Evolutionary conservation across 2,888 invertebrate species (phyloP).

Genomic region (Noctuana brunneofusca): DNA sequence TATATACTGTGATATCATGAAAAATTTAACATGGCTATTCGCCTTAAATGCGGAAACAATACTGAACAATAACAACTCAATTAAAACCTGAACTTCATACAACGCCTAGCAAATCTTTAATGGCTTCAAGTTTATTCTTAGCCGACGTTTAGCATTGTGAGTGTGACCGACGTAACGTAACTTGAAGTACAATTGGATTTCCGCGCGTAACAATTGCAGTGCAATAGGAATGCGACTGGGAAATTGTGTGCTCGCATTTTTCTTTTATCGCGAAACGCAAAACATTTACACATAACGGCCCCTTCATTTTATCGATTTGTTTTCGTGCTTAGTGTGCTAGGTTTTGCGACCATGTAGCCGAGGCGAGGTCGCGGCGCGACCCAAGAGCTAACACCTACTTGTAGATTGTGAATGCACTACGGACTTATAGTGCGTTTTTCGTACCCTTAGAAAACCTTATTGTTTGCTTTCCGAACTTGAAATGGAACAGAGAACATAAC

Average conservation of each 20-base stretch:
- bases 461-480: neutral
- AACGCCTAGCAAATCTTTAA: constrained; percentile 9
- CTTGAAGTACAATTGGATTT: constrained; percentile 24
- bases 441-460: neutral
- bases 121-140: constrained; percentile 23
- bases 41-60: neutral
- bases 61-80: constrained; percentile 4
- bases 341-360: neutral
- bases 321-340: neutral
- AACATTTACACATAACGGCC: neutral
- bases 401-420: neutral
- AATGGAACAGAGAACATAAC: neutral
- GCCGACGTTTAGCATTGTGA: constrained; percentile 7
- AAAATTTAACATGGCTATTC: neutral
- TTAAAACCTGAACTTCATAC: constrained; percentile 1
- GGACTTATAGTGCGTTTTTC: neutral
- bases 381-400: neutral
- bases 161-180: constrained; percentile 14
- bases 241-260: constrained; percentile 17
- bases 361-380: neutral
- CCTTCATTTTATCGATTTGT: constrained; percentile 8
- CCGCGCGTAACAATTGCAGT: constrained; percentile 23
- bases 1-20: neutral
- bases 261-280: constrained; percentile 5
- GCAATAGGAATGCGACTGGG: constrained; percentile 16